Conservation (phyloP, 2,113 vertebrate species). For the Oncorhynchus keta region DNA sequence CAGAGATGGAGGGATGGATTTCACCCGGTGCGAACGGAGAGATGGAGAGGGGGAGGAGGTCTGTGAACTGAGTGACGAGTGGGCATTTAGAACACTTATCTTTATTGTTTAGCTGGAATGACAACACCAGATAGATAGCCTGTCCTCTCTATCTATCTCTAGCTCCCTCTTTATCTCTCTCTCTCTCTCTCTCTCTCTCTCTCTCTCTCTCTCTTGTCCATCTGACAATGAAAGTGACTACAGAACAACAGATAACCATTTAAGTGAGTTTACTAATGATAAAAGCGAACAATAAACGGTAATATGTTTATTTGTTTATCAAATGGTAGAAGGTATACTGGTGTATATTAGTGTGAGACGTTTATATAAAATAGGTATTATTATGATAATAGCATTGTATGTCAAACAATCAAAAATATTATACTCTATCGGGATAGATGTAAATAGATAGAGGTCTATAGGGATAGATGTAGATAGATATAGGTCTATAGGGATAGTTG, state of each 20-base stretch:
- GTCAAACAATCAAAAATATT: no score
- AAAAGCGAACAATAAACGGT: no score
- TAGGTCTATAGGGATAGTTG: no score
- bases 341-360: no score
- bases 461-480: no score
- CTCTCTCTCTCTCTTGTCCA: neutral
- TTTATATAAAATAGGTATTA: no score
- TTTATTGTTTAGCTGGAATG: slow-evolving; percentile 68
- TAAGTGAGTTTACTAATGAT: no score
- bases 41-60: slow-evolving; percentile 53
- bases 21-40: slow-evolving; percentile 59
- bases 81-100: slow-evolving; percentile 67
- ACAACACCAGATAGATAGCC: slow-evolving; percentile 49
- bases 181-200: neutral
- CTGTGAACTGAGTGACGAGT: slow-evolving; percentile 63
- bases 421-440: no score
- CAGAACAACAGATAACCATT: no score
- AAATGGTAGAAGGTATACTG: slow-evolving; percentile 2
- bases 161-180: neutral
- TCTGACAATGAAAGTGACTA: no score
- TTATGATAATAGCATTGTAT: no score
- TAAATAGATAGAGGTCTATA: no score
- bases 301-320: slow-evolving; percentile 20
- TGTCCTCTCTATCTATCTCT: slow-evolving; percentile 22
- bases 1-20: slow-evolving; percentile 75